Evolutionary conservation across 1,140 invertebrate genomes (phyloP), one percentile per base, ranked within the genome.

Genomic region (Euschistus heros): DNA sequence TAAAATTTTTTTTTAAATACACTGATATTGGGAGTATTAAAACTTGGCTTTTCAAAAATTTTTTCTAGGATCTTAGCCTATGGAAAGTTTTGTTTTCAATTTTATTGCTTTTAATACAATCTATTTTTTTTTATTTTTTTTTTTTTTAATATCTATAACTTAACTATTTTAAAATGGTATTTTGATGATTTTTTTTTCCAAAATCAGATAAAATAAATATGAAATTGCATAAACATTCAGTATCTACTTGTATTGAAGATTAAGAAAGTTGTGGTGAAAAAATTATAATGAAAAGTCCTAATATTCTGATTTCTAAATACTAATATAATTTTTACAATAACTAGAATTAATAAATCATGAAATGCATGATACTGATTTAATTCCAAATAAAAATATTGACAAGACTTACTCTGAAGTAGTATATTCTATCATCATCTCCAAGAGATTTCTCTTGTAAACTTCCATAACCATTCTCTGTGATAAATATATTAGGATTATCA

Each of bases 401-500:
- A 4, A 30, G 27, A 30, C 27, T 37, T 10, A 37, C 33, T 37
- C 10, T 37, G 24, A 57, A 57, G 24, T 57, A 57, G 15, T 57
- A 17, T 24, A 57, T 57, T 24, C 54, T 22, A 6, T 26, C 24
- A 57, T 24, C 20, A 57, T 57, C 54, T 1, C 26, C 24, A 0
- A 57, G 24, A 15, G 18, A 22, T 24, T 22, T 26, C 24, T 57
- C 54, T 89, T 86, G 10, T 75, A 71, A 71, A 81, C 24, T 15
- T 24, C 54, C 54, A 57, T 57, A 57, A 24, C 77, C 79, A 68
- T 76, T 81, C 71, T 80, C 81, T 44, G 77, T 81, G 3, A 79
- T 75, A 63, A 74, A 74, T 27, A 77, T 68, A 8, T 60, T 64
- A 67, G 74, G 69, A 68, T 79, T 73, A 66, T 75, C 72, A 72